A percentile compares a stretch with the other conserved stretches of the same genome.
Evolutionary conservation across 1,140 invertebrate genomes (phyloP).

Genomic region (Camponotus vicinus): DNA sequence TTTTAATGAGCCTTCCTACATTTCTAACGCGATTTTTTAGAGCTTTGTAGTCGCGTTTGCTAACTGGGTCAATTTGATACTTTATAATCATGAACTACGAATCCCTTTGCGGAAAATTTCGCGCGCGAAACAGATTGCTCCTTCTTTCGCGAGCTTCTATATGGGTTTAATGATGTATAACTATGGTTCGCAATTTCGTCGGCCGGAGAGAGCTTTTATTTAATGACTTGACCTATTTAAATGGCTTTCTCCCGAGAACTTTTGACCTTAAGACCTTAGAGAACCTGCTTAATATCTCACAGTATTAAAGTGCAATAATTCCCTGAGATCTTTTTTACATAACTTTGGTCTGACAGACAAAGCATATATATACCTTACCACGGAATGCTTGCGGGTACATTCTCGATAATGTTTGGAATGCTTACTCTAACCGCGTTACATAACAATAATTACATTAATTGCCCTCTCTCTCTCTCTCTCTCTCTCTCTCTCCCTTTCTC

Average conservation of each 20-base stretch:
- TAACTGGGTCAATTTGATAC: slow-evolving; percentile 22
- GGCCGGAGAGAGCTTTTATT: slow-evolving; percentile 43
- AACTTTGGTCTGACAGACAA: not conserved
- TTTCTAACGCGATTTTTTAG: not conserved
- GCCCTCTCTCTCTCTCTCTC: too few relatives aligned
- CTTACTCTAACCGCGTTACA: not conserved
- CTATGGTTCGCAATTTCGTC: slow-evolving; percentile 41
- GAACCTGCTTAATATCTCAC: slow-evolving; percentile 15
- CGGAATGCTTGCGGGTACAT: not conserved
- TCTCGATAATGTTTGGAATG: not conserved
- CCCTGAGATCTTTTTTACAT: slow-evolving; percentile 2
- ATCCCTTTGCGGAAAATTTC: slow-evolving; percentile 47
- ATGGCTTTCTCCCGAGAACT: slow-evolving; percentile 43
- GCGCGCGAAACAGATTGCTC: slow-evolving; percentile 26
- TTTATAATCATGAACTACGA: slow-evolving; percentile 31
- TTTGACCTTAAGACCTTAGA: slow-evolving; percentile 24
- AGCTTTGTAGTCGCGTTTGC: slow-evolving; percentile 4
- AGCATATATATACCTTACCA: not conserved
- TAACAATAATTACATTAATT: slow-evolving; percentile 27
- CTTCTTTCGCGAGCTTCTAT: slow-evolving; percentile 39
- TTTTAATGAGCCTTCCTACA: not conserved
- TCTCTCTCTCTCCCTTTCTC: too few relatives aligned
- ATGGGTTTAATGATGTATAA: slow-evolving; percentile 55
- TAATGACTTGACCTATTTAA: slow-evolving; percentile 57
- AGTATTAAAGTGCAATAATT: slow-evolving; percentile 27